phyloP scores from a whole-genome alignment of 2,113 vertebrate species.

The Xiphophorus hellerii region DNA sequence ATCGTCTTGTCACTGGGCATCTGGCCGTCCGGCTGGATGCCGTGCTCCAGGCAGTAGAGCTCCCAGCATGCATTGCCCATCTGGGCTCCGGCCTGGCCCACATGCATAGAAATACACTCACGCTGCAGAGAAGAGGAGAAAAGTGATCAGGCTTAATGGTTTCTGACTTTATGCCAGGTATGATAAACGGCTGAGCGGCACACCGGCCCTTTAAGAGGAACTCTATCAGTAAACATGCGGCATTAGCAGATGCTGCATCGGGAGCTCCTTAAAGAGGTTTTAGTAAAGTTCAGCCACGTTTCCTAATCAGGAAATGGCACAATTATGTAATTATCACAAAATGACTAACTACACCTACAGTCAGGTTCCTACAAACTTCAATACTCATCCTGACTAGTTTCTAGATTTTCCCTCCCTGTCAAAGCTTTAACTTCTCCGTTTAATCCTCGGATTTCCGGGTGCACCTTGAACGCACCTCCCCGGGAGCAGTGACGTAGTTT shows the following conservation, averaged over 20 bases:
- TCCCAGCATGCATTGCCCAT: slow-evolving; percentile 95
- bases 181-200: no score
- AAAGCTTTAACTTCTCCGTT: not conserved
- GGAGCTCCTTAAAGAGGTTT: no score
- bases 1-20: slow-evolving; percentile 75
- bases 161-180: not conserved
- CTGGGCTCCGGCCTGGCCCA: slow-evolving; percentile 85
- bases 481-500: not conserved
- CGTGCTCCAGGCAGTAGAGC: slow-evolving; percentile 85
- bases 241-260: no score
- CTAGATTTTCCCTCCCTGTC: no score
- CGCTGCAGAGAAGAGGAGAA: slow-evolving; percentile 46
- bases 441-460: not conserved
- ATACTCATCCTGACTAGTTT: no score
- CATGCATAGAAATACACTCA: slow-evolving; percentile 76
- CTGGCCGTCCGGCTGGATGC: slow-evolving; percentile 82
- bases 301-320: no score
- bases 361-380: no score
- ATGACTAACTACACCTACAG: no score
- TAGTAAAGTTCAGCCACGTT: no score
- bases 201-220: no score
- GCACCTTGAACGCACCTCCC: not conserved
- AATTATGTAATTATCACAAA: no score
- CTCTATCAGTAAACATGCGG: no score
- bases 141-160: not conserved